phyloP scores from a whole-genome alignment of 1,140 invertebrate species.

The Lasioglossum albipes region DNA sequence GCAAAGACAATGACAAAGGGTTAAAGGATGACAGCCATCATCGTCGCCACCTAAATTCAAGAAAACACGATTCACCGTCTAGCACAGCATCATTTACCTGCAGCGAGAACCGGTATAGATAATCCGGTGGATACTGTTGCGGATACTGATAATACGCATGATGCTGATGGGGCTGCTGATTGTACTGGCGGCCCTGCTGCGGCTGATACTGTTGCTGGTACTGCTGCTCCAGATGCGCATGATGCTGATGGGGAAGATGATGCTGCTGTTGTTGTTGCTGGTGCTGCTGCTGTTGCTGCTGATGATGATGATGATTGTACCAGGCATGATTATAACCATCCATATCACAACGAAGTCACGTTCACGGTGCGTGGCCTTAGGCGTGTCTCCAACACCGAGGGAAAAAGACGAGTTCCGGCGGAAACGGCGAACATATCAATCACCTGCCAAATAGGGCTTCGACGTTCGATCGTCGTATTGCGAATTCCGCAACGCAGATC shows the following conservation, averaged over 20 bases:
- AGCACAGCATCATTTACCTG: constrained; percentile 68
- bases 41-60: too few relatives aligned
- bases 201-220: constrained; percentile 58
- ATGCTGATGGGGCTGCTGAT: constrained; percentile 65
- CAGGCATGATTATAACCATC: constrained; percentile 77
- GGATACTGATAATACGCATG: constrained; percentile 70
- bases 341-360: constrained; percentile 72
- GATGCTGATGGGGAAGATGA: constrained; percentile 22
- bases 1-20: too few relatives aligned
- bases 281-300: constrained; percentile 50
- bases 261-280: constrained; percentile 55
- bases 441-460: constrained; percentile 54
- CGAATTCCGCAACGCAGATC: constrained; percentile 45
- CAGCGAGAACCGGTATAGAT: constrained; percentile 78
- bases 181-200: constrained; percentile 64
- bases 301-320: constrained; percentile 75
- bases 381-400: constrained; percentile 43
- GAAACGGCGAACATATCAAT: constrained; percentile 68
- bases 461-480: constrained; percentile 43
- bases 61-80: too few relatives aligned
- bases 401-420: constrained; percentile 47
- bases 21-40: too few relatives aligned
- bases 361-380: constrained; percentile 37
- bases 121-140: constrained; percentile 76
- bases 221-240: constrained; percentile 45